Evolutionary conservation across 1,140 invertebrate genomes (phyloP).

Genomic region (Pseudomyrmex sp.): DNA sequence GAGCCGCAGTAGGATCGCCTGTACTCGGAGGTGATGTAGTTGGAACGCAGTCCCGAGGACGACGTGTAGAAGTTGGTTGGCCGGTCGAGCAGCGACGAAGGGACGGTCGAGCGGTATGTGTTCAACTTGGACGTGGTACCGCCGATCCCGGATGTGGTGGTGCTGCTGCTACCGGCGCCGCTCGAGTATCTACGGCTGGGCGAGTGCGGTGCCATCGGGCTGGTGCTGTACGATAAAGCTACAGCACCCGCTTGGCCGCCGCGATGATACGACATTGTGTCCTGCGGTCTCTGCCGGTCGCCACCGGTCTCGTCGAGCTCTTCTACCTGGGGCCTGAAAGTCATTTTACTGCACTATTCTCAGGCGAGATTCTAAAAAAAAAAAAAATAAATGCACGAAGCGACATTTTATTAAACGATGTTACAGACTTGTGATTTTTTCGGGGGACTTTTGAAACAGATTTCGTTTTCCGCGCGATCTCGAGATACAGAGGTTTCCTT

Average conservation of each 20-base stretch:
- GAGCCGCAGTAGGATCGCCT: conserved; percentile 68
- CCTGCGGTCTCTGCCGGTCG: neutral
- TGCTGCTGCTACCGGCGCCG: conserved; percentile 68
- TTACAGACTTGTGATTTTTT: no score
- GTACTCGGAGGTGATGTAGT: conserved; percentile 64
- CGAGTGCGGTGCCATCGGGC: conserved; percentile 81
- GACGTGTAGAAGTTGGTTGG: conserved; percentile 70
- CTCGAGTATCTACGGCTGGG: conserved; percentile 79
- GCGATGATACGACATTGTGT: conserved; percentile 82
- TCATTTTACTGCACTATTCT: conserved; percentile 53
- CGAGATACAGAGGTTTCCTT: no score
- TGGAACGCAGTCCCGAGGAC: conserved; percentile 54
- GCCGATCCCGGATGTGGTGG: conserved; percentile 64
- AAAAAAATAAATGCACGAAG: conserved; percentile 21
- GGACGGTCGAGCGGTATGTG: conserved; percentile 69
- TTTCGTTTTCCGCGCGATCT: no score
- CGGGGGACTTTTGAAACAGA: no score
- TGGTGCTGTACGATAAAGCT: conserved; percentile 81
- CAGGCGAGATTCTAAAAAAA: conserved; percentile 33
- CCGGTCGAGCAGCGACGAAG: conserved; percentile 68
- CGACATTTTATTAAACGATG: no score
- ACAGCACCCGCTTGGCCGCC: conserved; percentile 81
- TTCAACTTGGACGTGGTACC: conserved; percentile 70
- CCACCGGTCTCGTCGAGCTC: conserved; percentile 43
- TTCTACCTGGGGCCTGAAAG: conserved; percentile 54